Conservation (phyloP, 2,888 invertebrate species). For the Caenorhabditis angaria region DNA sequence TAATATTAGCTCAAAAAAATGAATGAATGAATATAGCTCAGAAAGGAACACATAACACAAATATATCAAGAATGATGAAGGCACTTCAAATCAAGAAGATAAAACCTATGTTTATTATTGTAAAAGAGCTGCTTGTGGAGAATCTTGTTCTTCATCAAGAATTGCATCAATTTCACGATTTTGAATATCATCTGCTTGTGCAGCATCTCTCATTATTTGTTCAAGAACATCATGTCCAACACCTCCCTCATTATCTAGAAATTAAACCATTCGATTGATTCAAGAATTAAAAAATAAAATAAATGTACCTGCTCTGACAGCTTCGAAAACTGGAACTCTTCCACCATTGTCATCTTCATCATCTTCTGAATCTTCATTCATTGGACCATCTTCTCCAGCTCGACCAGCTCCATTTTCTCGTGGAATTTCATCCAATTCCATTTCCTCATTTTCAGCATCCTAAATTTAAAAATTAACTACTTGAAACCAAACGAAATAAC, state of each 20-base stretch:
- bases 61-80: not conserved
- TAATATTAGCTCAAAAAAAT: no score
- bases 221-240: constrained; percentile 7
- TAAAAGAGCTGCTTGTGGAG: not conserved
- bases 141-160: not conserved
- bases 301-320: not conserved
- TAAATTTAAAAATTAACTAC: constrained; percentile 1
- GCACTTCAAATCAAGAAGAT: not conserved
- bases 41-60: no score
- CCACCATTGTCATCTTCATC: not conserved
- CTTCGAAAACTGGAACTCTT: not conserved
- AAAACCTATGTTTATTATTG: not conserved
- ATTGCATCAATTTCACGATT: not conserved
- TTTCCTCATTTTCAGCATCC: constrained; percentile 9
- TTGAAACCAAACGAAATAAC: not conserved
- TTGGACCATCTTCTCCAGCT: not conserved
- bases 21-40: no score
- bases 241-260: not conserved
- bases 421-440: constrained; percentile 8
- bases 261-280: no score
- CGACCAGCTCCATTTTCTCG: not conserved
- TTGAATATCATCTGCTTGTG: not conserved
- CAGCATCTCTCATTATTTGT: constrained; percentile 6
- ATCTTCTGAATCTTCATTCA: not conserved
- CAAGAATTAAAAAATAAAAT: no score